phyloP scores from a whole-genome alignment of 2,113 vertebrate genomes.

The Heterochromis multidens region DNA sequence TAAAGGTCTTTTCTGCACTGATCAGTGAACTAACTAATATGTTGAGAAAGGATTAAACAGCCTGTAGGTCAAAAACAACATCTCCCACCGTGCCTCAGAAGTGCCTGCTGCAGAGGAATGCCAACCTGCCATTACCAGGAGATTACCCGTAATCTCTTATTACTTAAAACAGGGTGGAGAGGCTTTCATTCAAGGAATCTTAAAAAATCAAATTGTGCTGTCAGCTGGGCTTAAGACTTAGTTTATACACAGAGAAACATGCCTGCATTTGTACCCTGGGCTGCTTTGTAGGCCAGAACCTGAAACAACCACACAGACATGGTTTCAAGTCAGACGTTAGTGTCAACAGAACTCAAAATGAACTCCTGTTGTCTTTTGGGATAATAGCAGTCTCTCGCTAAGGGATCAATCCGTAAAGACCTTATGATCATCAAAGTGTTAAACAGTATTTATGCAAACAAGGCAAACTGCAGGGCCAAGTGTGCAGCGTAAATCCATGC shows the following conservation, averaged over 20 bases:
- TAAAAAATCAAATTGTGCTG: slow-evolving; percentile 73
- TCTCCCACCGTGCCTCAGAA: slow-evolving; percentile 27
- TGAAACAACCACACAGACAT: slow-evolving; percentile 41
- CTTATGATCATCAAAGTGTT: slow-evolving; percentile 56
- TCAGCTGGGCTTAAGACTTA: slow-evolving; percentile 69
- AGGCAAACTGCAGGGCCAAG: slow-evolving; percentile 4
- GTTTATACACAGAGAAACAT: slow-evolving; percentile 68
- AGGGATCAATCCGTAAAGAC: slow-evolving; percentile 54
- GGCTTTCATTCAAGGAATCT: slow-evolving; percentile 63
- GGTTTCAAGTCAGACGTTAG: slow-evolving; percentile 50
- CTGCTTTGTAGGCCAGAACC: slow-evolving; percentile 40
- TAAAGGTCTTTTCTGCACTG: slow-evolving; percentile 10
- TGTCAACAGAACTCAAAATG: slow-evolving; percentile 53
- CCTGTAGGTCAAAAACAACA: slow-evolving; percentile 56
- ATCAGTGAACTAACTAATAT: slow-evolving; percentile 45
- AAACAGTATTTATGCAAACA: slow-evolving; percentile 57
- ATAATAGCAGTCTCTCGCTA: slow-evolving; percentile 36
- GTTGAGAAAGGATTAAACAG: slow-evolving; percentile 39
- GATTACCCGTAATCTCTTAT: slow-evolving; percentile 75
- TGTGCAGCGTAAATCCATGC: slow-evolving; percentile 27
- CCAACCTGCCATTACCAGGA: slow-evolving; percentile 58
- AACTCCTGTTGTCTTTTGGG: slow-evolving; percentile 42
- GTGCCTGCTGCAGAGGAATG: slow-evolving; percentile 41
- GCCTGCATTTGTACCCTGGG: slow-evolving; percentile 63
- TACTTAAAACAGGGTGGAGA: slow-evolving; percentile 76